Conservation (phyloP, 2,797 vertebrate species). For the Vultur gryphus region DNA sequence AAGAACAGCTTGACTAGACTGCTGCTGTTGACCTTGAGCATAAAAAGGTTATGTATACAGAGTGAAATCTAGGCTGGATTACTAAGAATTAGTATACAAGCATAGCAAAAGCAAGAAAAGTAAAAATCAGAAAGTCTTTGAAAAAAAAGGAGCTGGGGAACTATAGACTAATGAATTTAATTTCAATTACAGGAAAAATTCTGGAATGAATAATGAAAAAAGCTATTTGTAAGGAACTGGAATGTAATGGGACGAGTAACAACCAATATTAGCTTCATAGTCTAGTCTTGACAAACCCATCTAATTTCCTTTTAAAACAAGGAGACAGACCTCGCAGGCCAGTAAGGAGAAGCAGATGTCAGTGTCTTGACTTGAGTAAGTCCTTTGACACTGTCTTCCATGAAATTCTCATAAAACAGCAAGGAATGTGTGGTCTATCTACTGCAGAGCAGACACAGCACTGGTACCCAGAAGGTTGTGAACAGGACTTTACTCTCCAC, state of each 20-base stretch:
- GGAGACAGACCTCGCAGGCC: conserved; percentile 13
- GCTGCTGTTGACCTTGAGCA: background rate
- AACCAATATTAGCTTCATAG: conserved; percentile 22
- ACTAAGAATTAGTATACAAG: background rate
- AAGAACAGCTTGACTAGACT: background rate
- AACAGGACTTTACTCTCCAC: background rate
- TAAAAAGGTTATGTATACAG: background rate
- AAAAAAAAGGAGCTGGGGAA: background rate
- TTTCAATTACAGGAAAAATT: conserved; percentile 16
- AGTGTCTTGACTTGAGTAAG: conserved; percentile 5
- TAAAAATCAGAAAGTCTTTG: background rate
- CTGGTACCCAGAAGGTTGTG: background rate
- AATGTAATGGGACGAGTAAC: conserved; percentile 12
- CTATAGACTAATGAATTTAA: background rate
- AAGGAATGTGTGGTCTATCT: conserved; percentile 32
- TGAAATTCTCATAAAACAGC: conserved; percentile 27
- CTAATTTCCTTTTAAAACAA: conserved; percentile 35
- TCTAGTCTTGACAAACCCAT: conserved; percentile 5
- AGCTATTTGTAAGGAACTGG: conserved; percentile 5
- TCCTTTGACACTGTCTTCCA: conserved; percentile 17
- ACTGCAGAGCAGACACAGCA: background rate
- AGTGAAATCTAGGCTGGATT: background rate
- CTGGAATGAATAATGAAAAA: conserved; percentile 18
- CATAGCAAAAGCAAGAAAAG: background rate
- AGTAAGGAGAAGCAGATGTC: conserved; percentile 57